These are phyloP conservation scores for Oncorhynchus tshawytscha DNA, from an alignment of 2,113 vertebrate species.

Conservation along the genomic window DNA sequence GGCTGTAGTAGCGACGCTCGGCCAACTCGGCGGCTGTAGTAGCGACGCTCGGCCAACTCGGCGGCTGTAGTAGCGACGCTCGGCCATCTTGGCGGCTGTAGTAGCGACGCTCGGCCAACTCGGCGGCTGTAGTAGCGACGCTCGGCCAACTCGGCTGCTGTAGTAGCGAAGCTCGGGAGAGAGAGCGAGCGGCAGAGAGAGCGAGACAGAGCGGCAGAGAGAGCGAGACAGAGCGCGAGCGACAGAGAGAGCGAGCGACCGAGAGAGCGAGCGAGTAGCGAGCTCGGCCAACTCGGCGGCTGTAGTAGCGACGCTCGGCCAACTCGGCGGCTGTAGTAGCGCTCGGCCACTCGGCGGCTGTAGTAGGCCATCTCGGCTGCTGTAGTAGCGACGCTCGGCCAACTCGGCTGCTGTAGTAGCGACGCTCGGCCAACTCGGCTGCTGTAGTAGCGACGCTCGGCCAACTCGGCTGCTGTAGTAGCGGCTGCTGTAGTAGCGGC, in stretches of 20 bases:
- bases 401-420: not conserved
- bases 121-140: not conserved
- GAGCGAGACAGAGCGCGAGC: too few species aligned
- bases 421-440: not conserved
- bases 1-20: too few species aligned
- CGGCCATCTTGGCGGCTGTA: too few species aligned
- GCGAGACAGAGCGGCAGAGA: too few species aligned
- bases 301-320: not conserved
- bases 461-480: not conserved
- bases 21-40: not conserved
- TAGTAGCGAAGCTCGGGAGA: too few species aligned
- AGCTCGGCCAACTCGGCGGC: not conserved
- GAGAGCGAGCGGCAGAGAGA: too few species aligned
- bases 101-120: not conserved
- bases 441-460: not conserved
- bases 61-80: too few species aligned
- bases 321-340: not conserved
- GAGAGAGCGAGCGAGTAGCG: too few species aligned
- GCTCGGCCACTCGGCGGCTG: not conserved
- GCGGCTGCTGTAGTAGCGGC: not conserved
- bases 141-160: too few species aligned
- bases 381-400: not conserved
- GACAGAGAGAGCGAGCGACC: too few species aligned
- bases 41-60: too few species aligned
- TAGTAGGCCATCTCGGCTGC: too few species aligned